Evolutionary conservation across 2,113 vertebrate genomes (phyloP).

Genomic region (Verasper variegatus): DNA sequence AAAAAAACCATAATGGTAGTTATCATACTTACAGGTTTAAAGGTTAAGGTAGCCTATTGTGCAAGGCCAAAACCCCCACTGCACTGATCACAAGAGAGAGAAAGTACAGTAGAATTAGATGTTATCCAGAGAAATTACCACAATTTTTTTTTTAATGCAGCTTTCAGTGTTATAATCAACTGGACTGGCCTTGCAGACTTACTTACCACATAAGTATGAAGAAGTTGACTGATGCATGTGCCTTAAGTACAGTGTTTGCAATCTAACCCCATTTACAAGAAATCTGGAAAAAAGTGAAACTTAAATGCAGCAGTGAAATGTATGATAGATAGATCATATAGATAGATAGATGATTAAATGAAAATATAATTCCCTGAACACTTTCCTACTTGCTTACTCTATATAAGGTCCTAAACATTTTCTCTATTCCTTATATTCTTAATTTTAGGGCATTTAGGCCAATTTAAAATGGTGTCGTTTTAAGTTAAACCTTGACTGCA

Average conservation of each 20-base stretch:
- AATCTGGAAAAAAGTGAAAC: not conserved
- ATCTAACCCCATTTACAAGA: not conserved
- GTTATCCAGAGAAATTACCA: not conserved
- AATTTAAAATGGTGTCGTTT: not conserved
- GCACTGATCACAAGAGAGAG: not conserved
- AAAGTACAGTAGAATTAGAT: not conserved
- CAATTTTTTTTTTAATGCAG: not conserved
- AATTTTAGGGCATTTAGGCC: not conserved
- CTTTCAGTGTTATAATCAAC: too few relatives aligned
- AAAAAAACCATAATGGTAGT: too few relatives aligned
- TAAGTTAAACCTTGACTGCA: not conserved
- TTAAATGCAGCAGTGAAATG: not conserved
- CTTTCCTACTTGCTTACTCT: too few relatives aligned
- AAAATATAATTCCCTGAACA: too few relatives aligned
- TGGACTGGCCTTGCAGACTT: not conserved
- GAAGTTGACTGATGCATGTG: not conserved
- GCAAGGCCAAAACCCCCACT: too few relatives aligned
- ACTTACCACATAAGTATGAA: not conserved
- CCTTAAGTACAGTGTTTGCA: not conserved
- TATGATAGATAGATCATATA: too few relatives aligned
- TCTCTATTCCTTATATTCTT: too few relatives aligned
- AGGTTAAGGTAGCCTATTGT: too few relatives aligned
- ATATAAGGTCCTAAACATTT: too few relatives aligned
- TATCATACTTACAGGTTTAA: too few relatives aligned
- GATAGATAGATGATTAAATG: too few relatives aligned